Percentiles rank a stretch among this genome's conserved stretches.
Conservation (phyloP, 1,140 invertebrate genomes). For the Drosophila lowei region DNA sequence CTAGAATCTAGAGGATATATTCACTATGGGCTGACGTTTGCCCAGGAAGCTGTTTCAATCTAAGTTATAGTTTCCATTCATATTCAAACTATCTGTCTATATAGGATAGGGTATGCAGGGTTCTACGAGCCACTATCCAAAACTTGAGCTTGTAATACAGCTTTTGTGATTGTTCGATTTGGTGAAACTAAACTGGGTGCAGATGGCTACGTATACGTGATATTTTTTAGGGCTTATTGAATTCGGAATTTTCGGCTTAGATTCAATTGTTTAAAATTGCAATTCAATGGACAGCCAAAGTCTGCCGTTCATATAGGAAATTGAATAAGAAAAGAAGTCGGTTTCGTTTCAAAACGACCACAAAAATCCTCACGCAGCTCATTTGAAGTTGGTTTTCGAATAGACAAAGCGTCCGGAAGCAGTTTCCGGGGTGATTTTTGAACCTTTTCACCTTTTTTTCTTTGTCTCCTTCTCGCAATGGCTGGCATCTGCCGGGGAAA, state of each 20-base stretch:
- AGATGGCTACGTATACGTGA: constrained; percentile 21
- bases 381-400: constrained; percentile 29
- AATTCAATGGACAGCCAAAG: not conserved
- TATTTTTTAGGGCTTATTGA: constrained; percentile 24
- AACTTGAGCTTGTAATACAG: not conserved
- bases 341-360: not conserved
- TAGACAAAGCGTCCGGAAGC: constrained; percentile 7
- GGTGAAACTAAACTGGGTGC: not conserved
- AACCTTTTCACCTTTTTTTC: constrained; percentile 12
- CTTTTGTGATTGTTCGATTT: constrained; percentile 3
- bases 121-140: not conserved
- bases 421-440: not conserved
- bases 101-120: not conserved
- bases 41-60: not conserved
- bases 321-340: constrained; percentile 15
- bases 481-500: constrained; percentile 21
- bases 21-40: not conserved
- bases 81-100: no score
- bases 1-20: not conserved
- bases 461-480: constrained; percentile 27
- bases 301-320: constrained; percentile 1
- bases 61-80: not conserved
- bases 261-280: not conserved
- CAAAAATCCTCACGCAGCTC: not conserved
- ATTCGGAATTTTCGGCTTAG: constrained; percentile 25